These are phyloP conservation scores for Euwallacea fornicatus DNA, from an alignment of 1,140 invertebrate genomes.

Conservation along the genomic window DNA sequence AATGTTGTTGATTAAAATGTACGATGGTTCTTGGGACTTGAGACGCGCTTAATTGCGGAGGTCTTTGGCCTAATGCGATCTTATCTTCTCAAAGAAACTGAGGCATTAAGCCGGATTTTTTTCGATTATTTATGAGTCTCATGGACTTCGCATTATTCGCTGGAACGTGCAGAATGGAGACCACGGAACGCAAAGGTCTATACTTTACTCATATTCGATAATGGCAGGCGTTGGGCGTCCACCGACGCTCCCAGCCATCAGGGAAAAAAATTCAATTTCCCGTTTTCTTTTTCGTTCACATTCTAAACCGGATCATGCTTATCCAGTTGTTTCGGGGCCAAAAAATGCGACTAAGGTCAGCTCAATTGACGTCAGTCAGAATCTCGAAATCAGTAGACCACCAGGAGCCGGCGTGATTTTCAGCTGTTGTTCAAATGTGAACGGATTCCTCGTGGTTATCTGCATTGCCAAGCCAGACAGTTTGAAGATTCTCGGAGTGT, in stretches of 20 bases:
- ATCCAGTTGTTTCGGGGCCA: conserved; percentile 15
- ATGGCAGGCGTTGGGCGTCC: conserved; percentile 15
- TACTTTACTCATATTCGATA: conserved; percentile 19
- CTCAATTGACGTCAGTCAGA: conserved; percentile 29
- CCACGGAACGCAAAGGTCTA: not conserved
- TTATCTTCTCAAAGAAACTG: too few species aligned
- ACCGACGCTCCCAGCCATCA: conserved; percentile 17
- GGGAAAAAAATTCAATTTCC: conserved; percentile 1
- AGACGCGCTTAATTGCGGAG: too few species aligned
- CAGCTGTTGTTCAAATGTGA: conserved; percentile 19
- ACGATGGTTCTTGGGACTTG: too few species aligned
- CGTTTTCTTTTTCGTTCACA: not conserved
- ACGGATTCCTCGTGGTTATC: not conserved
- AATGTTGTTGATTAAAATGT: too few species aligned
- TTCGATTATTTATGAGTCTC: too few species aligned
- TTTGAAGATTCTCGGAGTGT: too few species aligned
- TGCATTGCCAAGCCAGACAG: too few species aligned
- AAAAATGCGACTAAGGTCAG: conserved; percentile 28
- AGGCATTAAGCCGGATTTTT: too few species aligned
- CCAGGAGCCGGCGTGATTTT: conserved; percentile 25
- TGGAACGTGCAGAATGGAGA: too few species aligned
- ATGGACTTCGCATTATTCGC: too few species aligned
- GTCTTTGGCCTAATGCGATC: too few species aligned
- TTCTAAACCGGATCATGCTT: conserved; percentile 1
- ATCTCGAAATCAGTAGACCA: conserved; percentile 25